phyloP scores from a whole-genome alignment of 53 echinoderm and acorn worm genomes.

The Pentamera pediparva region DNA sequence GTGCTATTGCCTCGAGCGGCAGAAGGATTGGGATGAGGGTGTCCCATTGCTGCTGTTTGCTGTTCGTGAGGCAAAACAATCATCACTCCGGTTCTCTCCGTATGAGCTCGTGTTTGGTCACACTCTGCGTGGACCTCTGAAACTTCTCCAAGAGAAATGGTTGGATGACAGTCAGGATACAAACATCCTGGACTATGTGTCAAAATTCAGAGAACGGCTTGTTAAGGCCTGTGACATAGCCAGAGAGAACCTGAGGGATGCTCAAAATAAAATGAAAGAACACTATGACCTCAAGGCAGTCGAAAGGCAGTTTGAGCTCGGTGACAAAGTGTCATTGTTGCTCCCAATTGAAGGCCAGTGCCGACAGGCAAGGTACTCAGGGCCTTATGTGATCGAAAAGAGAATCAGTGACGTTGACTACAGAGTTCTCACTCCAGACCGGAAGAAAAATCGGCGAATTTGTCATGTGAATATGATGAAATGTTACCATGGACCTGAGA shows the following conservation, averaged over 20 bases:
- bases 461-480: slow-evolving; percentile 70
- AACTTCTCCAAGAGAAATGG: slow-evolving; percentile 44
- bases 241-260: slow-evolving; percentile 4
- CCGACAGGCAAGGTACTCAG: slow-evolving; percentile 41
- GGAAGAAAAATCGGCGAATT: slow-evolving; percentile 36
- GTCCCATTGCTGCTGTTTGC: slow-evolving; percentile 45
- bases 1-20: slow-evolving; percentile 30
- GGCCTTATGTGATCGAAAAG: slow-evolving; percentile 41
- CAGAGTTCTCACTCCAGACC: slow-evolving; percentile 45
- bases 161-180: slow-evolving; percentile 7
- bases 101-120: slow-evolving; percentile 52
- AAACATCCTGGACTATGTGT: slow-evolving; percentile 56
- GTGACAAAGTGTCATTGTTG: slow-evolving; percentile 48
- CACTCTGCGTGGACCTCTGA: slow-evolving; percentile 42
- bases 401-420: slow-evolving; percentile 42
- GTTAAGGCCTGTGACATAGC: slow-evolving; percentile 40
- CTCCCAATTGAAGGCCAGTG: slow-evolving; percentile 40
- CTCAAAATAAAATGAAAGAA: slow-evolving; percentile 48
- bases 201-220: slow-evolving; percentile 37
- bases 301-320: slow-evolving; percentile 24
- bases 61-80: slow-evolving; percentile 42
- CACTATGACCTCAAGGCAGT: slow-evolving; percentile 17
- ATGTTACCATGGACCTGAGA: not conserved
- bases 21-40: slow-evolving; percentile 49
- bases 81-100: slow-evolving; percentile 35